Evolutionary conservation across 2,797 vertebrate species (phyloP), one percentile per base, ranked within the genome.

Genomic region (Acridotheres tristis): DNA sequence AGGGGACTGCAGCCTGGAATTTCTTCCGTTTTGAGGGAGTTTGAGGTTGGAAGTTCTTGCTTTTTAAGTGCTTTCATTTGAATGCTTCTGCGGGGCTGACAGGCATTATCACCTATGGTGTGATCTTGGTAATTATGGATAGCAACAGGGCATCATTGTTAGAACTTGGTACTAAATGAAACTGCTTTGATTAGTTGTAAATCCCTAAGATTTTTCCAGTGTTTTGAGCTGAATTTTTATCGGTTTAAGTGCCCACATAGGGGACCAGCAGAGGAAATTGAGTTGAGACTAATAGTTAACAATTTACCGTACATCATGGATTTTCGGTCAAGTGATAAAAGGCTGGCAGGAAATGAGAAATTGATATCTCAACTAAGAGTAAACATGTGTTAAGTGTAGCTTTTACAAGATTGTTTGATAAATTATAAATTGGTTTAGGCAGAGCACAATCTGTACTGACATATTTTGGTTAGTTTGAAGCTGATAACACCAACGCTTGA

Each of bases 291-390:
- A 90, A 86, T 89, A 94, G 94, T 96, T 95, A 96, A 96, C 95
- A 95, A 94, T 96, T 97, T 95, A 96, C 94, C 63, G 16, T 91
- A 85, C 85, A 50, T 91, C 86, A 87, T 95, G 84, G 94, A 95
- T 96, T 95, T 95, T 96, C 30, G 54, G 93, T 96, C 93, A 93
- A 93, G 91, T 93, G 93, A 95, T 95, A 90, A 96, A 93, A 95
- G 92, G 85, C 85, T 91, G 82, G 63, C 88, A 95, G 96, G 94
- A 97, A 97, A 96, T 94, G 90, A 94, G 96, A 93, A 96, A 92
- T 36, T 94, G 95, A 89, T 95, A 85, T 76, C 89, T 93, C 67
- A 59, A 85, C 65, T 91, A 75, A 91, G 81, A 92, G 74, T 89
- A 92, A 93, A 95, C 88, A 94, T 82, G 71, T 92, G 88, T 92